Percentiles rank a stretch among this genome's conserved stretches.
phyloP scores from a whole-genome alignment of 2,797 vertebrate genomes.

The Helicolenus hilgendorfi region DNA sequence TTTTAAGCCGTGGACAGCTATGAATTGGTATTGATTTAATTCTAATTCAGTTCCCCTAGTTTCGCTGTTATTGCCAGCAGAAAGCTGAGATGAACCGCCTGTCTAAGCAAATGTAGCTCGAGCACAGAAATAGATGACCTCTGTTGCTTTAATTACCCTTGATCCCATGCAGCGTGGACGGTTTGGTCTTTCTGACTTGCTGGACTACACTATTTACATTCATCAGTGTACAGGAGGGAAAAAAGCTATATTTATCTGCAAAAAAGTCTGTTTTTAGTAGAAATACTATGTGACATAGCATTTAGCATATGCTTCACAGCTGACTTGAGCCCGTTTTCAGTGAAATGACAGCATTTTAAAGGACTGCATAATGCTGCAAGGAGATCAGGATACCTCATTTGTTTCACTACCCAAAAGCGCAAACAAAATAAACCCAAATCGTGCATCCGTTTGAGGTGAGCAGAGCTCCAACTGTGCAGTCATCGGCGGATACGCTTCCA shows the following conservation, averaged over 20 bases:
- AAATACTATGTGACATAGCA: background rate
- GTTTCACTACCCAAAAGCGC: slow-evolving; percentile 7
- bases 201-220: slow-evolving; percentile 31
- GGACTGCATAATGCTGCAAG: background rate
- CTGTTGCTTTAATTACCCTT: slow-evolving; percentile 80
- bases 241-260: background rate
- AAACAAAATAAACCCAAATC: slow-evolving; percentile 38
- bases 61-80: slow-evolving; percentile 60
- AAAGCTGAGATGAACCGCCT: slow-evolving; percentile 55
- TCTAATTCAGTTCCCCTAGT: slow-evolving; percentile 83
- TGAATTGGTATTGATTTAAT: slow-evolving; percentile 88
- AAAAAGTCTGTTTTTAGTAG: background rate
- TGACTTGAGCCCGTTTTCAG: slow-evolving; percentile 14
- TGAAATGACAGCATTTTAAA: background rate
- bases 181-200: slow-evolving; percentile 30
- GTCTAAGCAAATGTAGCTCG: slow-evolving; percentile 40
- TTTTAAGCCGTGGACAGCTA: slow-evolving; percentile 79
- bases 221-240: background rate
- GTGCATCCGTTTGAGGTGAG: slow-evolving; percentile 21
- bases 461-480: slow-evolving; percentile 19
- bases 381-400: slow-evolving; percentile 18
- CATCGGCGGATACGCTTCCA: slow-evolving; percentile 45
- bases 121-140: slow-evolving; percentile 71
- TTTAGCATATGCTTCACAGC: slow-evolving; percentile 7
- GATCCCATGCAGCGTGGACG: slow-evolving; percentile 48